Conservation (phyloP, 2,797 vertebrate genomes). For the Morus bassanus region DNA sequence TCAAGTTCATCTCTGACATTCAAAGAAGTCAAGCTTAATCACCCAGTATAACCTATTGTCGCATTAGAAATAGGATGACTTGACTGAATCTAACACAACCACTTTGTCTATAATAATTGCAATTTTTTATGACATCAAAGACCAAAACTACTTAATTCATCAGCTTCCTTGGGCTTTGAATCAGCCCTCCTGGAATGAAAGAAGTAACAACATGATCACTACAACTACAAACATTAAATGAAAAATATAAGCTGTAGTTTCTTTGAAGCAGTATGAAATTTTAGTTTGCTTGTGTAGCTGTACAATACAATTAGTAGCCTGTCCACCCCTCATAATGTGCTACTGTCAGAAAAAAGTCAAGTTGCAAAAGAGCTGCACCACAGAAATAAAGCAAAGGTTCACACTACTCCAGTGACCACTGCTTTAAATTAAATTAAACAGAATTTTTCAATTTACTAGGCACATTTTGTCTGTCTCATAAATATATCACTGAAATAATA, state of each 20-base stretch:
- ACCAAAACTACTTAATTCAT: background rate
- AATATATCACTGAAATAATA: background rate
- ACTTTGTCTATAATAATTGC: background rate
- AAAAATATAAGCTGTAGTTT: background rate
- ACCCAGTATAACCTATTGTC: background rate
- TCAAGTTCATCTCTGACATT: background rate
- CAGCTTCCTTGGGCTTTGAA: background rate
- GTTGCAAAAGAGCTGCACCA: background rate
- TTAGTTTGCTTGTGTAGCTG: background rate
- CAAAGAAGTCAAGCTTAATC: background rate
- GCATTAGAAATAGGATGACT: background rate
- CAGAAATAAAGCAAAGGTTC: slow-evolving; percentile 7
- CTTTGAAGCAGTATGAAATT: background rate
- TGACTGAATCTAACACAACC: background rate
- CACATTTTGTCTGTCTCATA: background rate
- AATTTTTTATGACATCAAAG: background rate
- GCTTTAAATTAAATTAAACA: background rate
- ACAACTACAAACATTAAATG: background rate
- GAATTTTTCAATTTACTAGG: background rate
- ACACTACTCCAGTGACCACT: background rate
- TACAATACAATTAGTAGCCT: background rate
- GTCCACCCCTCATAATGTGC: background rate
- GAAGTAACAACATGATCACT: background rate
- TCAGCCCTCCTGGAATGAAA: background rate
- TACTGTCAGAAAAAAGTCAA: background rate